Evolutionary conservation across 2,888 invertebrate genomes (phyloP), one percentile per base, ranked within the genome.

Genomic region (Tetanocera ferruginea): DNA sequence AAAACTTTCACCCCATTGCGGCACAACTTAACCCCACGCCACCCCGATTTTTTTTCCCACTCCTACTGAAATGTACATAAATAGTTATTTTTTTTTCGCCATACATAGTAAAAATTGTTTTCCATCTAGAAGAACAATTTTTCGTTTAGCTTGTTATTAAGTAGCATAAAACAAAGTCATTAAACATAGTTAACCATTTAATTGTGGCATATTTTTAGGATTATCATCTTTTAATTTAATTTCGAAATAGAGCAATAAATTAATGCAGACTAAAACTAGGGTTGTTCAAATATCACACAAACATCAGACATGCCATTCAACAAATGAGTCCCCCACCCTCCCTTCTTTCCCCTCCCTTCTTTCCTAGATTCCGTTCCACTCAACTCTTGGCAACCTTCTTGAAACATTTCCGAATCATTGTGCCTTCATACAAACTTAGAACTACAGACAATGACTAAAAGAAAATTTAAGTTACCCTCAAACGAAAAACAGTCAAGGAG

Each of bases 171-270:
- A 11, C 14, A 14, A 43, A 43, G 43, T 43, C 67, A 67, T 37
- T 43, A 34, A 66, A n/a, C 19, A 34, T 28, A 34, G 34, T 66
- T 66, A 66, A 67, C 23, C 37, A 67, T 37, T 67, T 67, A 67
- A 67, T 67, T 67, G 43, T 67, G 31, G 67, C 67, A 67, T 67
- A 67, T 67, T 67, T 67, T 67, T 43, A n/a, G 67, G 23, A 67
- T 67, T 67, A 67, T 34, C 67, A 37, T 23, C 34, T 23, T 67
- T 43, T 43, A 67, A 67, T 67, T 67, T 19, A 34, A 67, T 67
- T 67, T 37, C 67, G 66, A 66, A 66, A 66, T 31, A 11, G 19
- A 43, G 43, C 19, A 34, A 67, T 67, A 67, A 67, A 67, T 67
- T 67, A 34, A 43, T 67, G 37, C 14, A 23, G 34, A 34, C 19